Percentiles rank a stretch among this genome's conserved stretches.
These are phyloP conservation scores for Mesochorus sp. DNA, from an alignment of 2,888 invertebrate species.

Conservation along the genomic window DNA sequence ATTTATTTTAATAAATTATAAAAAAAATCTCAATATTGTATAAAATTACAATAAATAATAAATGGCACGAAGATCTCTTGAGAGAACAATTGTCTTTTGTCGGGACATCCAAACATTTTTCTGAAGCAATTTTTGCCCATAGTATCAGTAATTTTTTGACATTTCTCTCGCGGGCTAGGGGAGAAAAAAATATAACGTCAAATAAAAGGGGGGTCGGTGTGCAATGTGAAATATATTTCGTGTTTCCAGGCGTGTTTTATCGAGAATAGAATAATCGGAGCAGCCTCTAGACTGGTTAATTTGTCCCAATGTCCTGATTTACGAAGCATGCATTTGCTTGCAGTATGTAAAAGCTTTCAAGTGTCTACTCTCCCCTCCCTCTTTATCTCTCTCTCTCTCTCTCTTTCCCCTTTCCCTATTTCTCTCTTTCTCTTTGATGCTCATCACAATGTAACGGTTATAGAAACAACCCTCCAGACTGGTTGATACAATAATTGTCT, in stretches of 20 bases:
- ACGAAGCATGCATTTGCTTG: neutral
- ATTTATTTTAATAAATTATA: no score
- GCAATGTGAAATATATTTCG: constrained; percentile 37
- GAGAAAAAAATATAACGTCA: neutral
- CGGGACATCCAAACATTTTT: no score
- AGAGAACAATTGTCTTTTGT: no score
- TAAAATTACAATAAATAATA: no score
- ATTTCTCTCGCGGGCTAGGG: no score
- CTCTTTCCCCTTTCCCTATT: no score
- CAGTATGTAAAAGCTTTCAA: neutral
- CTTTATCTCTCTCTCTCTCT: neutral
- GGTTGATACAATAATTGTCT: constrained; percentile 39
- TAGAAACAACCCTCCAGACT: constrained; percentile 33
- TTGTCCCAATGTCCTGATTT: constrained; percentile 36
- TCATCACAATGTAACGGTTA: neutral
- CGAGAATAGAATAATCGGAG: constrained; percentile 47
- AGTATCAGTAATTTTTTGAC: no score
- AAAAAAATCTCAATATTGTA: no score
- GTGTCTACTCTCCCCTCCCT: neutral
- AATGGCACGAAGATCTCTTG: no score
- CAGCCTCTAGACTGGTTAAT: constrained; percentile 25
- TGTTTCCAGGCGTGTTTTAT: neutral
- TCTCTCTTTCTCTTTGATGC: no score
- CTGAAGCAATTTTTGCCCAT: no score
- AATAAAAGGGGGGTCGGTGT: no score